Evolutionary conservation across 2,797 vertebrate genomes (phyloP).

Genomic region (Gadopsis bispinosus): DNA sequence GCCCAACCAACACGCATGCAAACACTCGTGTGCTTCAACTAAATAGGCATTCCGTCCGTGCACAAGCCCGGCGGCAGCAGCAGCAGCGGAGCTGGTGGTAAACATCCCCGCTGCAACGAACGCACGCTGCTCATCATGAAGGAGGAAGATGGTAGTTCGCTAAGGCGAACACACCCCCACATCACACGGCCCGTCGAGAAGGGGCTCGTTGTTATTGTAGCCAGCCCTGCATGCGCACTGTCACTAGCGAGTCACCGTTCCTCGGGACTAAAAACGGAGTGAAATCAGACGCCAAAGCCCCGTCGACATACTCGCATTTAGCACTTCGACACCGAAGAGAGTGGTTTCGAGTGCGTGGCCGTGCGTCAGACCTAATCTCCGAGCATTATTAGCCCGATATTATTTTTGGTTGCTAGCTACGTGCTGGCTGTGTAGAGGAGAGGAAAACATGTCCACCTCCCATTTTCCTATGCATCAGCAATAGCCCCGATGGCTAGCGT

Average conservation of each 20-base stretch:
- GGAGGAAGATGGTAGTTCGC: slow-evolving; percentile 88
- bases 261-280: slow-evolving; percentile 40
- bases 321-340: not conserved
- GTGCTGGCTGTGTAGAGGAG: slow-evolving; percentile 77
- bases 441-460: slow-evolving; percentile 88
- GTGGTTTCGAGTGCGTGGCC: not conserved
- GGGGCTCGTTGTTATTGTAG: slow-evolving; percentile 84
- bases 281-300: slow-evolving; percentile 26
- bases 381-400: slow-evolving; percentile 51
- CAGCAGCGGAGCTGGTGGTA: slow-evolving; percentile 57
- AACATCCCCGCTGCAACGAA: slow-evolving; percentile 82
- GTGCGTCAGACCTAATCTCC: slow-evolving; percentile 9
- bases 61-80: slow-evolving; percentile 34
- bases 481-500: slow-evolving; percentile 83
- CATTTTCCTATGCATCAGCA: slow-evolving; percentile 88
- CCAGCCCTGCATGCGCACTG: slow-evolving; percentile 80
- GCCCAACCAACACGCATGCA: not conserved
- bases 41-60: slow-evolving; percentile 13
- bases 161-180: slow-evolving; percentile 88
- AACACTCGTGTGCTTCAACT: slow-evolving; percentile 25
- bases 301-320: not conserved
- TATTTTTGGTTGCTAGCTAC: slow-evolving; percentile 76
- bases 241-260: slow-evolving; percentile 59
- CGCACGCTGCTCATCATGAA: slow-evolving; percentile 83
- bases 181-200: slow-evolving; percentile 83